These are phyloP conservation scores for Forbesichthys papilliferus DNA, from an alignment of 2,113 vertebrate genomes.

Conservation along the genomic window DNA sequence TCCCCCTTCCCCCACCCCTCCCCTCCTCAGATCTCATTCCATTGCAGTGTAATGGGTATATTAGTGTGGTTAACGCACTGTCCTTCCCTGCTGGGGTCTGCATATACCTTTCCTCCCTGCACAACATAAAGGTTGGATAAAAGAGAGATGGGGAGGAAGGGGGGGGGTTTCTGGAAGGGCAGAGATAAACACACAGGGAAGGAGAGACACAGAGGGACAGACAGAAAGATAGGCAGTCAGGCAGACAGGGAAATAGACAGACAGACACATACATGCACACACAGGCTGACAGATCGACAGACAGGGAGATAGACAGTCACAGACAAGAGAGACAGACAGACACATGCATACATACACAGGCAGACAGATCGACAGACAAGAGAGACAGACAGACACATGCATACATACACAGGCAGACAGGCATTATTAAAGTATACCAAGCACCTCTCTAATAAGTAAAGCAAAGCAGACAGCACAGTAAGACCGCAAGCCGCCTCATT, in stretches of 20 bases:
- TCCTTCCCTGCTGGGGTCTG: constrained; percentile 51
- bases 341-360: too few species aligned
- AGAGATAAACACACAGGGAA: background rate
- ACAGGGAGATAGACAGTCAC: too few species aligned
- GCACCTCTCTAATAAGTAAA: too few species aligned
- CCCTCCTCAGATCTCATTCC: constrained; percentile 51
- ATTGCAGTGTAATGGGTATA: constrained; percentile 62
- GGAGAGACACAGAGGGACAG: background rate
- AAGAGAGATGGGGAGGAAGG: constrained; percentile 12
- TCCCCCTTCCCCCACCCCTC: background rate
- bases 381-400: too few species aligned
- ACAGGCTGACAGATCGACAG: too few species aligned
- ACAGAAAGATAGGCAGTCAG: background rate
- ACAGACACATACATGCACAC: too few species aligned
- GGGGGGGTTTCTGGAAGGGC: constrained; percentile 34
- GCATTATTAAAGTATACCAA: too few species aligned
- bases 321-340: too few species aligned
- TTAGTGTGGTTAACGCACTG: constrained; percentile 71
- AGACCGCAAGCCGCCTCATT: too few species aligned
- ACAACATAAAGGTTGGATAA: background rate
- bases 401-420: too few species aligned
- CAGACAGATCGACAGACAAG: too few species aligned
- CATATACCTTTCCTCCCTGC: constrained; percentile 50
- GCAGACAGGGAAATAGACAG: constrained; percentile 3
- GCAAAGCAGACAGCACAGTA: too few species aligned